Evolutionary conservation across 2,888 invertebrate species (phyloP).

Genomic region (Stomorhina lunata): DNA sequence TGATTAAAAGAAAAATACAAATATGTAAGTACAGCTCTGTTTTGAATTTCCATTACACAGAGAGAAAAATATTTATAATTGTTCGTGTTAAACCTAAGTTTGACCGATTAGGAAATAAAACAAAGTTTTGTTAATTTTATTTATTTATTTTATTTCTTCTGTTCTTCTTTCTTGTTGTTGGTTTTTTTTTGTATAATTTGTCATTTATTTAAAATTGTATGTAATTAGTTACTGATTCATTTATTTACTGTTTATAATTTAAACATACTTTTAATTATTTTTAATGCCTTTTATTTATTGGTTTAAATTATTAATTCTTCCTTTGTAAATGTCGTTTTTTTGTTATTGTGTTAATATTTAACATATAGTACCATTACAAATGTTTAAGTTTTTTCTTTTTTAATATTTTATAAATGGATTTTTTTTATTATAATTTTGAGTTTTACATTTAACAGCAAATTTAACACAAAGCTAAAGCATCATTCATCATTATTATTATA

Average conservation of each 20-base stretch:
- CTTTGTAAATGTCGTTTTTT: constrained; percentile 62
- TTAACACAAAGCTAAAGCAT: constrained; percentile 80
- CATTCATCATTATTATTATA: constrained; percentile 66
- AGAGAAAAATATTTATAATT: too few relatives aligned
- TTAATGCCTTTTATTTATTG: constrained; percentile 52
- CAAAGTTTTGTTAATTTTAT: constrained; percentile 36
- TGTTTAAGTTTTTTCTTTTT: constrained; percentile 38
- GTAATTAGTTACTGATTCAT: constrained; percentile 55
- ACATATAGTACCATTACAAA: constrained; percentile 61
- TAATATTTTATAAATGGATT: constrained; percentile 63
- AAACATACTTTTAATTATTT: constrained; percentile 33
- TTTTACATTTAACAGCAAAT: constrained; percentile 80
- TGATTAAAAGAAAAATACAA: background rate
- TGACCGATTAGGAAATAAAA: constrained; percentile 4
- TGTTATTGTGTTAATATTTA: constrained; percentile 65
- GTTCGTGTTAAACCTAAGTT: too few relatives aligned
- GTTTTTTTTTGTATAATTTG: constrained; percentile 56
- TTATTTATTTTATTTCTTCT: constrained; percentile 48
- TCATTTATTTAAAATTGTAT: constrained; percentile 64
- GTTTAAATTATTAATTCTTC: constrained; percentile 34
- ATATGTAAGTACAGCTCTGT: too few relatives aligned
- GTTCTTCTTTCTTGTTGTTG: background rate
- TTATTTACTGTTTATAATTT: constrained; percentile 21
- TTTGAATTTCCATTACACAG: background rate
- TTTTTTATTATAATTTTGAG: constrained; percentile 66